Evolutionary conservation across 2,113 vertebrate genomes (phyloP), one percentile per base, ranked within the genome.

Genomic region (Odontesthes bonariensis): DNA sequence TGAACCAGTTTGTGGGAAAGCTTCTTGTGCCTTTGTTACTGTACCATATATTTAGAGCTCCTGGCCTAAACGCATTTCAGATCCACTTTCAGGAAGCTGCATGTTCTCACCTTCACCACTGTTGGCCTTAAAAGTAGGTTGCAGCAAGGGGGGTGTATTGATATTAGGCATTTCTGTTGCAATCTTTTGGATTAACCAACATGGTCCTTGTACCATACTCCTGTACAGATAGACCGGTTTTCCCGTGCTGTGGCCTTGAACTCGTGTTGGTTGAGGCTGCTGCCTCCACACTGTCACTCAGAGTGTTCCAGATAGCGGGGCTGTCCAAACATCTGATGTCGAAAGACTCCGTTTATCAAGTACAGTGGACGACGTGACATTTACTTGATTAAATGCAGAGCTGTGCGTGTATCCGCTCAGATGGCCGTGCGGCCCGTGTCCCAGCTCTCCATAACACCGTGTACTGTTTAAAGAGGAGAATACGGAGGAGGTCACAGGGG

Each of bases 181-280:
- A 46, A 49, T 31, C 49, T n/a, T 32, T 35, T 55, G 19, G 35
- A 66, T 40, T 9, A 20, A 23, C 33, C 32, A 60, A 10, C 23
- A 51, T 44, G 9, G 44, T 27, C 46, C 32, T 23, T 35, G 35
- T 68, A 1, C n/a, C n/a, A 22, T 68, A 3, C 42, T 22, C 6
- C 33, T 20, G 11, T 17, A 40, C 38, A 42, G 44, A 56, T 6
- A 38, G 46, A n/a, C 40, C 8, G 1, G 3, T 6, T 38, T 51
- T 59, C 20, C 32, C 4, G 16, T 11, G 59, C 54, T 6, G 61
- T 68, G 67, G 81, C 84, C 81, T 83, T 89, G 82, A 87, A 58
- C 76, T 69, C 19, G 6, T 62, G 54, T 71, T 27, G 77, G 79
- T 23, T 57, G 53, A 86, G 76, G 68, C 61, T 19, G 8, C 8